These are phyloP conservation scores for Atherinomorus stipes DNA, from an alignment of 2,113 vertebrate genomes.

Conservation along the genomic window DNA sequence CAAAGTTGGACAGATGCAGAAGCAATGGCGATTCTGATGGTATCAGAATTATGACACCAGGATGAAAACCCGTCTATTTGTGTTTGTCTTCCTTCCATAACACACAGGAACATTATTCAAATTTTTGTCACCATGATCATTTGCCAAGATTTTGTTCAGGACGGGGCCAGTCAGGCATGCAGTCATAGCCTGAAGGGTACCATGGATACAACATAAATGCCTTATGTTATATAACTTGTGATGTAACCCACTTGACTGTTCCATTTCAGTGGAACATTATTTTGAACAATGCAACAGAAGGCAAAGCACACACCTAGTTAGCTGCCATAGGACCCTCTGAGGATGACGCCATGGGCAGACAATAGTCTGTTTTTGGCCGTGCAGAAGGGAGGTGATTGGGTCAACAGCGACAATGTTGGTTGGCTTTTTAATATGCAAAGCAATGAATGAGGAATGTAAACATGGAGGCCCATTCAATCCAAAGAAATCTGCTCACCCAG, in stretches of 20 bases:
- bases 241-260: background rate
- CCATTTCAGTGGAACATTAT: slow-evolving; percentile 7
- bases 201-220: slow-evolving; percentile 6
- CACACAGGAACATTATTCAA: background rate
- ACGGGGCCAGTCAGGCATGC: background rate
- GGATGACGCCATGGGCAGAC: slow-evolving; percentile 7
- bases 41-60: too few relatives aligned
- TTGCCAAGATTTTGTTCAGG: slow-evolving; percentile 7
- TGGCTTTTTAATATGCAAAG: too few relatives aligned
- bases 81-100: background rate
- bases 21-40: too few relatives aligned
- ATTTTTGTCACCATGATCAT: background rate
- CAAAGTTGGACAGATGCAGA: too few relatives aligned
- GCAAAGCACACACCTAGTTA: background rate
- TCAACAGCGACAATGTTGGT: background rate
- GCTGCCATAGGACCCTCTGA: background rate
- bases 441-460: too few relatives aligned
- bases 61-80: too few relatives aligned
- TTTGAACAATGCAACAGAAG: slow-evolving; percentile 12
- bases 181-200: background rate
- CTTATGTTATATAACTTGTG: slow-evolving; percentile 7
- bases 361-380: background rate
- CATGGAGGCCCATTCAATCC: background rate
- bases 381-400: background rate
- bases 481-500: background rate